Evolutionary conservation across 2,113 vertebrate genomes (phyloP), one percentile per base, ranked within the genome.

Genomic region (Anolis sagrei): DNA sequence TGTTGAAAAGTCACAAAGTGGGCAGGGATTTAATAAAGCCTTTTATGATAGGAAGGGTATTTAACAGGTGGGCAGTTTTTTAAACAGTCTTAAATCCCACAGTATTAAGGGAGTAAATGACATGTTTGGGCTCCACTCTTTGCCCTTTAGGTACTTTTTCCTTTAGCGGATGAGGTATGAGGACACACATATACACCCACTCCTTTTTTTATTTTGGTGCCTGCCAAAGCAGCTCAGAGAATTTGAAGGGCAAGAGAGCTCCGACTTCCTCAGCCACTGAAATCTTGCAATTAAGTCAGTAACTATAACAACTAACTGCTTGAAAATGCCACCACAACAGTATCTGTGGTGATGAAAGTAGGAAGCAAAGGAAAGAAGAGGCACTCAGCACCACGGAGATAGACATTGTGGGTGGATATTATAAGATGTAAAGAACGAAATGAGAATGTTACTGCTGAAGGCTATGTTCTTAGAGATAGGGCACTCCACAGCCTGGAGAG

Each of bases 301-400:
- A 90, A 89, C 88, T 92, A 29, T 90, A 94, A 93, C 88, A 90
- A 90, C 90, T 85, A 79, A 87, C 85, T 83, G 78, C 86, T 88
- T 73, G 83, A 82, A 92, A 90, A 91, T 92, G 93, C 83, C 87
- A 44, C 89, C 90, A n/a, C 90, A 64, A 73, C 44, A 54, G 39
- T 85, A 83, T 91, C 36, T 85, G 81, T 80, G 90, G 84, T 54
- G 88, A 89, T 83, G 82, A 83, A 85, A 61, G 27, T 69, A 87
- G 91, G 78, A 88, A 77, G 61, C 72, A 44, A 54, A 86, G 79
- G 86, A 88, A 78, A 87, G 88, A 25, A 73, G 77, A 81, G 83
- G 61, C 44, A 80, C 11, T 83, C 2, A 73, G 77, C 77, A 74
- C 32, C 36, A 51, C 61, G 29, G 76, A 79, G 58, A 74, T 39